Conservation (phyloP, 1,140 invertebrate species). For the Tetraneura akinire region DNA sequence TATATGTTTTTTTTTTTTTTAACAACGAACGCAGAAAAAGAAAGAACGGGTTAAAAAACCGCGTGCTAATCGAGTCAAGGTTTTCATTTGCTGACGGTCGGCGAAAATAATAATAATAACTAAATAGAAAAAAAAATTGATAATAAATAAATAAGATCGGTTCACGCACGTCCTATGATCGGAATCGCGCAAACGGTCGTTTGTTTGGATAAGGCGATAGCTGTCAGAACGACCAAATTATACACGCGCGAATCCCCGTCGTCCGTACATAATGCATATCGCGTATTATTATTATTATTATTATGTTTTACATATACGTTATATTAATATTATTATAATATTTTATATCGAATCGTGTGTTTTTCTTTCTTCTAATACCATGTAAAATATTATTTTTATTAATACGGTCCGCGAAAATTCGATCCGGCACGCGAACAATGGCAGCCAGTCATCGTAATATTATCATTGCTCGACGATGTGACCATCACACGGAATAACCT, state of each 20-base stretch:
- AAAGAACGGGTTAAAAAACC: slow-evolving; percentile 14
- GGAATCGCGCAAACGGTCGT: too few relatives aligned
- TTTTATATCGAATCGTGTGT: neutral
- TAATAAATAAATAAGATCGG: neutral
- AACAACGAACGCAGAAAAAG: slow-evolving; percentile 17
- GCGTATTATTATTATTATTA: too few relatives aligned
- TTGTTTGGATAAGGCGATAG: slow-evolving; percentile 11
- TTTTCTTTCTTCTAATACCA: too few relatives aligned
- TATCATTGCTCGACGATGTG: too few relatives aligned
- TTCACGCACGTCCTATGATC: slow-evolving; percentile 28
- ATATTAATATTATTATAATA: neutral
- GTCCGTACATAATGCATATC: too few relatives aligned
- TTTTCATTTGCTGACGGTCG: neutral
- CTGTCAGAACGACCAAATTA: slow-evolving; percentile 9
- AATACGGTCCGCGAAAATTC: too few relatives aligned
- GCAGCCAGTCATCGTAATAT: neutral
- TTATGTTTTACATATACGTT: too few relatives aligned
- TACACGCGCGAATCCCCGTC: neutral
- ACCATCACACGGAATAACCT: too few relatives aligned
- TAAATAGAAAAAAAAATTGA: too few relatives aligned
- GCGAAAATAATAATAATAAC: neutral
- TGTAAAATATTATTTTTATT: too few relatives aligned
- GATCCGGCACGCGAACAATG: neutral
- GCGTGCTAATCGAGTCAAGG: slow-evolving; percentile 49
- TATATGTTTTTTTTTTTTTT: too few relatives aligned